Percentiles rank a stretch among this genome's conserved stretches.
Evolutionary conservation across 2,888 invertebrate species (phyloP).

Genomic region (Myopa tessellatipennis): DNA sequence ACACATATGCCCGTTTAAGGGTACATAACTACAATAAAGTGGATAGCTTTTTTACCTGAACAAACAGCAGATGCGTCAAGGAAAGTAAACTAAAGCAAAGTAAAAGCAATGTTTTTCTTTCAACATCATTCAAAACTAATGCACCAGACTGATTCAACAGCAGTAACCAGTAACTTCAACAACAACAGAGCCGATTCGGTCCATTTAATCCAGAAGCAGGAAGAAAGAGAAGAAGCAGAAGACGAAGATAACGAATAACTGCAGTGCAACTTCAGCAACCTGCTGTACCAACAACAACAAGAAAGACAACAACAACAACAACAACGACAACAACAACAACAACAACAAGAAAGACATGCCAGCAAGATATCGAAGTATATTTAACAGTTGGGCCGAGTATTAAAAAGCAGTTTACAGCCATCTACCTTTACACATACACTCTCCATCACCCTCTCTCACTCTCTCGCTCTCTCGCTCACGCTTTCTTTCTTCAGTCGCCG

Average conservation of each 20-base stretch:
- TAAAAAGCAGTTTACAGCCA: constrained; percentile 31
- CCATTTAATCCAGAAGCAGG: constrained; percentile 18
- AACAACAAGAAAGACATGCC: constrained; percentile 14
- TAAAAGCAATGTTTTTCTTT: background rate
- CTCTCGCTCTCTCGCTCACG: constrained; percentile 14
- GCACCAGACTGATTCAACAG: constrained; percentile 6
- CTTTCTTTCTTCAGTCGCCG: constrained; percentile 18
- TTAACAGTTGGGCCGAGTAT: constrained; percentile 23
- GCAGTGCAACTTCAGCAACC: background rate
- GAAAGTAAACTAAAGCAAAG: background rate
- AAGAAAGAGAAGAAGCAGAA: too few species aligned
- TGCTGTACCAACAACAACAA: too few species aligned
- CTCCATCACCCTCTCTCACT: background rate
- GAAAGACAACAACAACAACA: constrained; percentile 15
- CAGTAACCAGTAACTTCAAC: background rate
- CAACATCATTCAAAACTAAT: constrained; percentile 4
- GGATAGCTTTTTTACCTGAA: background rate
- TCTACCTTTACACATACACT: too few species aligned
- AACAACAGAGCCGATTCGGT: background rate
- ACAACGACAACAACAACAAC: constrained; percentile 12
- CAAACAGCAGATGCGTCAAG: constrained; percentile 27
- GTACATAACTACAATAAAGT: too few species aligned
- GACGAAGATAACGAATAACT: background rate
- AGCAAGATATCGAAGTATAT: constrained; percentile 35
- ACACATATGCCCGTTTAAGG: background rate